Evolutionary conservation across 2,113 vertebrate species (phyloP), one percentile per base, ranked within the genome.

Genomic region (Rissa tridactyla): DNA sequence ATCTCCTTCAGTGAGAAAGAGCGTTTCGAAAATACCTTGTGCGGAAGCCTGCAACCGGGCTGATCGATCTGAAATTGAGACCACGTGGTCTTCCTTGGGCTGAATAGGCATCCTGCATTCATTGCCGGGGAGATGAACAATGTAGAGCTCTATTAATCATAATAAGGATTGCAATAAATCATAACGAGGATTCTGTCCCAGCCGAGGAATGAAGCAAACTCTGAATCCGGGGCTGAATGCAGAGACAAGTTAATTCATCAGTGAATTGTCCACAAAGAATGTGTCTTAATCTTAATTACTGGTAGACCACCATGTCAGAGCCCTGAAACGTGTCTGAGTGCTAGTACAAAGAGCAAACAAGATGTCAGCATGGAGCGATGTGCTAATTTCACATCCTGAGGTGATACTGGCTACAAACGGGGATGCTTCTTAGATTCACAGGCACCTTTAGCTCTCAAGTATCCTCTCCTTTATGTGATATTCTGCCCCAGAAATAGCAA

Each of bases 111-210:
- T 90, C 54, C 70, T 87, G 70, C 57, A 54, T 82, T 80, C 89
- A 87, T 80, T 62, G 58, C 91, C 57, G 13, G 6, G 78, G 81
- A 94, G 86, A 94, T 66, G 87, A 96, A 66, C 82, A 91, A n/a
- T 47, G 68, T 20, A 90, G 70, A 91, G 65, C 46, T 82, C 92
- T 85, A 95, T 96, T 95, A 95, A 95, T 95, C 96, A 95, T 89
- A 77, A 81, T 90, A 82, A 91, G 38, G 51, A 73, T 80, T 85
- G 86, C 81, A 92, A 92, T 96, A 95, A 97, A 97, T 95, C 92
- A 90, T 90, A 80, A 40, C 54, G 72, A 90, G 55, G 36, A 80
- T 82, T 94, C 66, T 92, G 29, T 76, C 62, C 62, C n/a, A 90
- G 26, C 20, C 30, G 66, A 92, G 47, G 68, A 90, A 88, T 9